Evolutionary conservation across 1,140 invertebrate species (phyloP), one percentile per base, ranked within the genome.

Genomic region (Lucilia sericata): DNA sequence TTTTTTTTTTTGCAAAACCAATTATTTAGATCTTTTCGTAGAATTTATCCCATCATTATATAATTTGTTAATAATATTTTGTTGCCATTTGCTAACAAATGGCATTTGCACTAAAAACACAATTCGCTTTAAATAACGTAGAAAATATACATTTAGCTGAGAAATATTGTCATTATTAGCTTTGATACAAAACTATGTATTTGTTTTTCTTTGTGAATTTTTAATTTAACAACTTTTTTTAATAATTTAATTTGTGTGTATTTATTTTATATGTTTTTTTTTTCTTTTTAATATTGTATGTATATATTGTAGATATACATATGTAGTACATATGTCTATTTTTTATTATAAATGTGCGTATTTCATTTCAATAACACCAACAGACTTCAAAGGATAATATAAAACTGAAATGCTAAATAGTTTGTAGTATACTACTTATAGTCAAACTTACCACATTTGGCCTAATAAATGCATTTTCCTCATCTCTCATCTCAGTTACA

Each of bases 361-460:
- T 60, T 14, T 60, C 51, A 60, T 76, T n/a, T 30, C 34, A 42
- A 42, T 76, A 8, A 76, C 34, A 76, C 36, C 74, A 17, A 30
- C 74, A 42, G 34, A 76, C 74, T 76, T 76, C 12, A 76, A 76
- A 76, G 74, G 74, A 76, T 76, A 76, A 76, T 76, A 76, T 42
- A 76, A 76, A 76, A 76, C 74, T 76, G 51, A 76, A 76, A 42
- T 76, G 74, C 36, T 42, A 30, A 76, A 34, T 36, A 76, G 30
- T 76, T 76, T 42, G 74, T 76, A 42, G 34, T 76, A 76, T 76
- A 76, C 74, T 76, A 76, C 74, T 76, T 76, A 76, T 42, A 42
- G 42, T 42, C 42, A 42, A 42, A 42, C 42, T 42, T 42, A 42
- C 74, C 74, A 42, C 74, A 76, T 42, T 76, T 76, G 74, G 30